Evolutionary conservation across 2,797 vertebrate genomes (phyloP), one percentile per base, ranked within the genome.

Genomic region (Apodemus agrarius): DNA sequence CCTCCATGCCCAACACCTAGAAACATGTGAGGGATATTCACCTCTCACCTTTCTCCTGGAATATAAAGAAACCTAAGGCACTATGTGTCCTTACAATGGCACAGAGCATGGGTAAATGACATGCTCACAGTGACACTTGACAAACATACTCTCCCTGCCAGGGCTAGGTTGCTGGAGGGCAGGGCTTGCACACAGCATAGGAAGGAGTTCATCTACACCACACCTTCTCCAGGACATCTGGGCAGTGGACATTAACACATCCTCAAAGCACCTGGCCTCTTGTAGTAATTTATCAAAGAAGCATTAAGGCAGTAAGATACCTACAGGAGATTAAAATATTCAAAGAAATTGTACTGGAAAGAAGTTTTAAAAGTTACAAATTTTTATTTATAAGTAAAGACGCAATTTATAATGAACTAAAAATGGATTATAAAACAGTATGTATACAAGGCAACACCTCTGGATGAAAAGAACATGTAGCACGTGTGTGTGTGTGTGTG

Each of bases 11-110:
- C 3, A 80, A 12, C 80, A 75, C 46, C 87, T 94, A 91, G 37
- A 93, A 75, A 21, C 81, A 63, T 67, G 76, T 43, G 87, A 54
- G 63, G 81, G 75, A 87, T 24, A 83, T 79, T 93, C 61, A 91
- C 26, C 67, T 94, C 49, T 74, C 40, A 69, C 80, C 46, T 86
- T 97, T 91, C 19, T n/a, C 49, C 75, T 52, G 80, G 49, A 43
- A 54, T 90, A 91, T 93, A 87, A 90, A 95, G 46, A 94, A 96
- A 26, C 24, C 52, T 88, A 95, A 37, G 93, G 81, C 40, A 96
- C 31, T 72, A 19, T 40, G 67, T 40, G 76, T 85, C 67, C 74
- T 72, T 74, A 89, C 89, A 61, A 87, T 61, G 17, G 29, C 37
- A 80, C 17, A 95, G 85, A 78, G 37, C 22, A 13, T 49, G 49